A percentile compares a stretch with the other conserved stretches of the same genome.
phyloP scores from a whole-genome alignment of 2,888 invertebrate species.

The Ormyrus nitidulus region DNA sequence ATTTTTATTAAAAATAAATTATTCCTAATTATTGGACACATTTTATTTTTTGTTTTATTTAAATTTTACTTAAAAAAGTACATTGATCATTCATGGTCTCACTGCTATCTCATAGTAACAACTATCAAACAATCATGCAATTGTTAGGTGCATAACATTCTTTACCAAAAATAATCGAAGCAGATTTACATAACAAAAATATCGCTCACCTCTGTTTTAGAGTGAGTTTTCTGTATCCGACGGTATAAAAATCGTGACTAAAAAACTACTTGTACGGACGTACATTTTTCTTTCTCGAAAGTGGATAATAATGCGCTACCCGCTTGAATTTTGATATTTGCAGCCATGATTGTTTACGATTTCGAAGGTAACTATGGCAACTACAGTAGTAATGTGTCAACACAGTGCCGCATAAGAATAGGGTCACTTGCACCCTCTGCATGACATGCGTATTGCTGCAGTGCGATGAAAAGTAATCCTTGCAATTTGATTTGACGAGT shows the following conservation, averaged over 20 bases:
- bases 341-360: slow-evolving; percentile 72
- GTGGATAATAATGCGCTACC: slow-evolving; percentile 41
- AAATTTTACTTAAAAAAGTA: neutral
- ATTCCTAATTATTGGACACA: neutral
- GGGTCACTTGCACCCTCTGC: too few species aligned
- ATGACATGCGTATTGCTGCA: too few species aligned
- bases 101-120: neutral
- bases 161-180: slow-evolving; percentile 5
- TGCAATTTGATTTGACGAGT: too few species aligned
- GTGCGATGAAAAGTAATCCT: too few species aligned
- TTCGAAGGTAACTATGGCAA: slow-evolving; percentile 50
- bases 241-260: neutral
- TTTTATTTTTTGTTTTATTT: neutral
- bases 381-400: slow-evolving; percentile 16
- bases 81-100: neutral
- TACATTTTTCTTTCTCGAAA: slow-evolving; percentile 28
- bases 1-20: too few species aligned
- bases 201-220: slow-evolving; percentile 28
- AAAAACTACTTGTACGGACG: slow-evolving; percentile 3
- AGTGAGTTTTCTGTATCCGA: slow-evolving; percentile 14
- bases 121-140: neutral
- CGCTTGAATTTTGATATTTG: slow-evolving; percentile 66
- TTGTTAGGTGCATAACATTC: neutral
- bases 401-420: neutral
- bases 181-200: slow-evolving; percentile 13